phyloP scores from a whole-genome alignment of 2,888 invertebrate genomes.

The Oxyscelio sp. region DNA sequence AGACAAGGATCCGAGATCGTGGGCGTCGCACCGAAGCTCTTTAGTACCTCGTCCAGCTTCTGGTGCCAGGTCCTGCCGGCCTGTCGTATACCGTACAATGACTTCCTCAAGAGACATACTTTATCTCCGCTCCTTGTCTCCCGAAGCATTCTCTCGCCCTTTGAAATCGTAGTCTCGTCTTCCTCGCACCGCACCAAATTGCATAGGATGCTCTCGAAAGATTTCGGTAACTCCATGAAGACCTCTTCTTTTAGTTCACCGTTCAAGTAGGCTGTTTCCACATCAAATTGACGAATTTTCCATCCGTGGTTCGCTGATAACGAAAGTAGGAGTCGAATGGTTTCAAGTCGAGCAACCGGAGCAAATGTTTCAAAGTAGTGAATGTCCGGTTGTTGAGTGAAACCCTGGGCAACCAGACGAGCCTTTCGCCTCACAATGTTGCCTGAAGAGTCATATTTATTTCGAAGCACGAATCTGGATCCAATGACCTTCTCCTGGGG shows the following conservation, averaged over 20 bases:
- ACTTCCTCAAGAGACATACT: slow-evolving; percentile 46
- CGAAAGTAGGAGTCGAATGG: slow-evolving; percentile 37
- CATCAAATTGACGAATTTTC: slow-evolving; percentile 70
- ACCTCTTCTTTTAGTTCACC: slow-evolving; percentile 47
- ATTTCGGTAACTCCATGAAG: slow-evolving; percentile 64
- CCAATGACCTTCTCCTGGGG: slow-evolving; percentile 29
- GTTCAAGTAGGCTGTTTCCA: slow-evolving; percentile 74
- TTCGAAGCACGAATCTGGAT: background rate
- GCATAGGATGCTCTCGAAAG: slow-evolving; percentile 8
- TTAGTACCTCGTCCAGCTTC: too few relatives aligned
- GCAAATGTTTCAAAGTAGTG: slow-evolving; percentile 34
- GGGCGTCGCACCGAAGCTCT: too few relatives aligned
- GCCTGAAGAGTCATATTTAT: background rate
- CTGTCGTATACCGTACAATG: slow-evolving; percentile 56
- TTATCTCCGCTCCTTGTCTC: slow-evolving; percentile 14
- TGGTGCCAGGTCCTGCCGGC: slow-evolving; percentile 45
- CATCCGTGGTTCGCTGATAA: slow-evolving; percentile 60
- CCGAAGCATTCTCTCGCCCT: slow-evolving; percentile 24
- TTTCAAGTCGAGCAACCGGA: slow-evolving; percentile 16
- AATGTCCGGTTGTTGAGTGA: slow-evolving; percentile 55
- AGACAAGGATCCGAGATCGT: too few relatives aligned
- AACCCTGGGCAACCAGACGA: background rate
- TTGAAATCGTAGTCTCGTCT: background rate
- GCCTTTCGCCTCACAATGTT: background rate
- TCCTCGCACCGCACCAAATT: slow-evolving; percentile 20